A percentile compares a stretch with the other conserved stretches of the same genome.
phyloP scores from a whole-genome alignment of 2,888 invertebrate genomes.

The Andrena praecox region DNA sequence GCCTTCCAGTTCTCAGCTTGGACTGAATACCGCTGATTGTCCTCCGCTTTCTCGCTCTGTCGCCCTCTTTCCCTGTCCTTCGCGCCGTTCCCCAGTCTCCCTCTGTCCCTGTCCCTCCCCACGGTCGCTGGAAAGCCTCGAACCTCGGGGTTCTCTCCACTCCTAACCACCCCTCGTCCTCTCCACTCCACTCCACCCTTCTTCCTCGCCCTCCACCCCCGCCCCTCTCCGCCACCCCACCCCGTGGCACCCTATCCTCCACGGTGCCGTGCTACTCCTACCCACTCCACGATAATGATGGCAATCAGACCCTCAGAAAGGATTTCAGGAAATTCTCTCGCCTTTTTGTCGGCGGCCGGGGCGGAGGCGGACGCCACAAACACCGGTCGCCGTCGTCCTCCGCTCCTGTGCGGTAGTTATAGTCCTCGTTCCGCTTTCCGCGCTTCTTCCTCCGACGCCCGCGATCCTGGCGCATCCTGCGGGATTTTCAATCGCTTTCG shows the following conservation, averaged over 20 bases:
- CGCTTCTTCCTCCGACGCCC: not conserved
- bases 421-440: slow-evolving; percentile 52
- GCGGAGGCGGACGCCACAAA: slow-evolving; percentile 84
- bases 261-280: slow-evolving; percentile 78
- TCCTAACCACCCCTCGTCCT: slow-evolving; percentile 70
- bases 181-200: slow-evolving; percentile 66
- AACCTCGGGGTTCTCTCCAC: slow-evolving; percentile 61
- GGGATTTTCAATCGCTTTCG: slow-evolving; percentile 42
- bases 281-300: slow-evolving; percentile 85
- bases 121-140: slow-evolving; percentile 46
- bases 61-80: slow-evolving; percentile 54
- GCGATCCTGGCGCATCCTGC: slow-evolving; percentile 27
- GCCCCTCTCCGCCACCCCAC: slow-evolving; percentile 45
- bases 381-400: slow-evolving; percentile 79
- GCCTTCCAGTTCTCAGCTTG: slow-evolving; percentile 75
- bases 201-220: not conserved
- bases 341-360: slow-evolving; percentile 84
- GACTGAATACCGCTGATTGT: slow-evolving; percentile 84
- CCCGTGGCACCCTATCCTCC: slow-evolving; percentile 74
- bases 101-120: slow-evolving; percentile 39
- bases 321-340: slow-evolving; percentile 85
- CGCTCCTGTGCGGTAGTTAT: slow-evolving; percentile 21
- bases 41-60: slow-evolving; percentile 76
- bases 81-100: slow-evolving; percentile 29
- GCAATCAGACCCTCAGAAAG: slow-evolving; percentile 85